Base-by-base conservation (phyloP, 1,140 invertebrate genomes). In the Drosophila watanabei region DNA sequence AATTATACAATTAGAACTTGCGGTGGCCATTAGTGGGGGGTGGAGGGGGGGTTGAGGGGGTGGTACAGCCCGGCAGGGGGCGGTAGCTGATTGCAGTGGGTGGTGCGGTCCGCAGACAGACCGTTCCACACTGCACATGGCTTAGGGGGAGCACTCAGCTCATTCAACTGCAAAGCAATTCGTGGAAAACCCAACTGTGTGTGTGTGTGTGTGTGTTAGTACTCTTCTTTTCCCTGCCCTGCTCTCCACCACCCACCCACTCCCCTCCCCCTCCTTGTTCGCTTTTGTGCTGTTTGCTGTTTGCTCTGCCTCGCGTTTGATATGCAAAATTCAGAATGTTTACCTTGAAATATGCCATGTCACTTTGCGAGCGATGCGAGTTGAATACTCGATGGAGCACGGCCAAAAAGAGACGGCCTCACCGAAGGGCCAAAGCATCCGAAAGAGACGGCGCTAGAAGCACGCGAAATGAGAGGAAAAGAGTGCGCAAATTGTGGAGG, bases 261-360 rank as follows among this genome's bases (percentile, higher is more conserved):
- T 13, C 2, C 24, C 5, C 1, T 13, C 0, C 51, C 14, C 24
- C n/a, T 30, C 57, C 35, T 32, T 39, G 3, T 2, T 18, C 18
- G 52, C 43, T 41, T 80, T 57, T 73, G 43, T 57, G 41, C 46
- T 54, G 49, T 54, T 57, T 70, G 58, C 54, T 80, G 59, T 68
- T 51, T 79, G 54, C 60, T 62, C 41, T 63, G 28, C 46, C 41
- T 48, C 75, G 59, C 77, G 66, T 78, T 84, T 80, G 77, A 54
- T 80, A 81, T 87, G 76, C 66, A 79, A 88, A 87, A 87, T 88
- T 73, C 84, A 83, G 33, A 64, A 80, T 89, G 80, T 84, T 88
- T 89, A 89, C 85, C 85, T 89, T 88, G 85, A 88, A 85, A 88
- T 88, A 75, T 89, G 85, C 86, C 85, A 88, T 88, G 85, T 89